Conservation (phyloP, 2,797 vertebrate genomes). For the Phyllotis vaccarum region DNA sequence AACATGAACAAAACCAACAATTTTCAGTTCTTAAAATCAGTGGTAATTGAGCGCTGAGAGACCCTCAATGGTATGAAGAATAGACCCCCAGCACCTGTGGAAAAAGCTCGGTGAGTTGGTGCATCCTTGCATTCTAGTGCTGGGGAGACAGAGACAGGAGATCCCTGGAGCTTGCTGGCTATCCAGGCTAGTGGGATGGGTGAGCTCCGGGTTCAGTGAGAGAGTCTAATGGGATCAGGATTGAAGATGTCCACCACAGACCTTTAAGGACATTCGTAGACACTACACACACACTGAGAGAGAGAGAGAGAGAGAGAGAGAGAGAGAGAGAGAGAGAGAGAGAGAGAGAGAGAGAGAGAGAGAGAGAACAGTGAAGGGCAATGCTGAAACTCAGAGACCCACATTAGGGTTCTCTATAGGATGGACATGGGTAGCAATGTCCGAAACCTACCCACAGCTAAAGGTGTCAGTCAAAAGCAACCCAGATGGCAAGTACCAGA, state of each 20-base stretch:
- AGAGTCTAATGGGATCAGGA: not conserved
- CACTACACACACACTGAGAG: not conserved
- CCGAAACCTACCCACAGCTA: not conserved
- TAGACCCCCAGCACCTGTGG: too few species aligned
- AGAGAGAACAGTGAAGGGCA: not conserved
- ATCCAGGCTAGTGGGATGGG: not conserved
- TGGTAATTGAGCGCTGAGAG: not conserved
- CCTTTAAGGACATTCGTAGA: too few species aligned
- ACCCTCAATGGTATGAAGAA: not conserved
- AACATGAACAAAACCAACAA: too few species aligned
- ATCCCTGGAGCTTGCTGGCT: not conserved
- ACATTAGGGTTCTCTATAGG: not conserved
- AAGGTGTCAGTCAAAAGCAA: not conserved
- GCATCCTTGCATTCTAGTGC: not conserved
- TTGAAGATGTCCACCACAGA: not conserved
- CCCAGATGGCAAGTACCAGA: rapidly evolving
- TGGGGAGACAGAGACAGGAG: not conserved
- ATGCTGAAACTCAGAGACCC: not conserved
- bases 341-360: not conserved
- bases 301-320: not conserved
- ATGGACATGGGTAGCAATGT: too few species aligned
- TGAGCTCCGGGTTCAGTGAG: not conserved
- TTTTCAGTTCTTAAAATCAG: not conserved
- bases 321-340: not conserved
- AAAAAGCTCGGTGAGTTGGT: not conserved